A percentile compares a stretch with the other conserved stretches of the same genome.
phyloP scores from a whole-genome alignment of 2,797 vertebrate species.

The Numenius phaeopus region DNA sequence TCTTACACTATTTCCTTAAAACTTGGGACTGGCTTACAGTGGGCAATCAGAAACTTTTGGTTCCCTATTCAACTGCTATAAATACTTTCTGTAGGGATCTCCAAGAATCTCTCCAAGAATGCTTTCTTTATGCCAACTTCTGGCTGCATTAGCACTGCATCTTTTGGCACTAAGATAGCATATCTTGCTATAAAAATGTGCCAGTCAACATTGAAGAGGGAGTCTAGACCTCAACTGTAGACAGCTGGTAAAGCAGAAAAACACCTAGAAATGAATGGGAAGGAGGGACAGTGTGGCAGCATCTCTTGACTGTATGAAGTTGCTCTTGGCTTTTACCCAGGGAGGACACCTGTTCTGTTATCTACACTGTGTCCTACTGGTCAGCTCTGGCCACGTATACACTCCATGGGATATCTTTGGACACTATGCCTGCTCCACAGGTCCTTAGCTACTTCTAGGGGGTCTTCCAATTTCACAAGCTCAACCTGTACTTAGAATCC shows the following conservation, averaged over 20 bases:
- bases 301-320: not conserved
- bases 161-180: not conserved
- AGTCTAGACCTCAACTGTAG: not conserved
- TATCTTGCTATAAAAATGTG: not conserved
- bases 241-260: not conserved
- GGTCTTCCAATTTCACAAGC: not conserved
- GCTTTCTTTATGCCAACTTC: not conserved
- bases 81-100: not conserved
- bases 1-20: not conserved
- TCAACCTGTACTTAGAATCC: not conserved
- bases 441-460: not conserved
- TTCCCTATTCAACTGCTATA: not conserved
- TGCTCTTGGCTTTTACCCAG: not conserved
- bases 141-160: not conserved
- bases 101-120: not conserved
- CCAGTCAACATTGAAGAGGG: not conserved
- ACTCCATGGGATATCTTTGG: fast-evolving
- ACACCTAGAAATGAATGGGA: not conserved
- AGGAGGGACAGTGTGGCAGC: not conserved
- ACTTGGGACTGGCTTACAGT: not conserved
- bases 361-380: fast-evolving
- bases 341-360: not conserved
- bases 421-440: not conserved
- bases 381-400: not conserved
- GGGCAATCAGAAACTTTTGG: not conserved